These are phyloP conservation scores for Monopterus albus DNA, from an alignment of 2,113 vertebrate species.

Conservation along the genomic window DNA sequence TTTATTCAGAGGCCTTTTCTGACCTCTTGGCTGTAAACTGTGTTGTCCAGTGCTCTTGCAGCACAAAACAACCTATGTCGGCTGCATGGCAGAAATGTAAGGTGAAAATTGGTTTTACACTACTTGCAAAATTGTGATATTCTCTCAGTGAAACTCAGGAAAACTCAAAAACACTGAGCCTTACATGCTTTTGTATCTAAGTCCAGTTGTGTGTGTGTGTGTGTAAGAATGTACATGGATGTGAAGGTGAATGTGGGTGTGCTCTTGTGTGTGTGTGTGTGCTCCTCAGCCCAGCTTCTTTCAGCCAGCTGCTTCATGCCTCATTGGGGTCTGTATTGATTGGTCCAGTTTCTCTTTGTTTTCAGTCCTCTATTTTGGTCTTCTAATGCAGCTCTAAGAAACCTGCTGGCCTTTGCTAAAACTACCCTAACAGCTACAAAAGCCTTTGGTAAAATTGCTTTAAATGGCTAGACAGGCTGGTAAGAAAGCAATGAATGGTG, in stretches of 20 bases:
- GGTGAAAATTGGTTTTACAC: background rate
- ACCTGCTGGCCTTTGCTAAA: constrained; percentile 78
- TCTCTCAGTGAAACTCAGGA: background rate
- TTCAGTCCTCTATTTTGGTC: constrained; percentile 73
- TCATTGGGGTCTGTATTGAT: constrained; percentile 80
- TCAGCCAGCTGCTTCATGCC: constrained; percentile 76
- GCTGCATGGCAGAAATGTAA: constrained; percentile 4
- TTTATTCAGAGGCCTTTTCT: constrained; percentile 5
- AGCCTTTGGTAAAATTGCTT: constrained; percentile 74
- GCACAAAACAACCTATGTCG: too few relatives aligned
- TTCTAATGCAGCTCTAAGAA: constrained; percentile 67
- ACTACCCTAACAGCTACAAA: constrained; percentile 64
- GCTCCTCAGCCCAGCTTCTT: constrained; percentile 37
- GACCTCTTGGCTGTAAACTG: background rate
- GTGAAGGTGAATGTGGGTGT: background rate
- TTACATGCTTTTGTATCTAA: background rate
- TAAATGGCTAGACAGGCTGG: constrained; percentile 68
- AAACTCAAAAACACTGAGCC: background rate
- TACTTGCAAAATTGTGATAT: too few relatives aligned
- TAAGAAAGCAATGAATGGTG: constrained; percentile 57
- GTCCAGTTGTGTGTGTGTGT: background rate
- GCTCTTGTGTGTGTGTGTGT: constrained; percentile 5
- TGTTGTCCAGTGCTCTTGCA: background rate
- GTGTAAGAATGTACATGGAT: background rate
- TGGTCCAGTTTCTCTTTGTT: constrained; percentile 80